A percentile compares a stretch with the other conserved stretches of the same genome.
Evolutionary conservation across 2,797 vertebrate genomes (phyloP).

Genomic region (Trichosurus vulpecula): DNA sequence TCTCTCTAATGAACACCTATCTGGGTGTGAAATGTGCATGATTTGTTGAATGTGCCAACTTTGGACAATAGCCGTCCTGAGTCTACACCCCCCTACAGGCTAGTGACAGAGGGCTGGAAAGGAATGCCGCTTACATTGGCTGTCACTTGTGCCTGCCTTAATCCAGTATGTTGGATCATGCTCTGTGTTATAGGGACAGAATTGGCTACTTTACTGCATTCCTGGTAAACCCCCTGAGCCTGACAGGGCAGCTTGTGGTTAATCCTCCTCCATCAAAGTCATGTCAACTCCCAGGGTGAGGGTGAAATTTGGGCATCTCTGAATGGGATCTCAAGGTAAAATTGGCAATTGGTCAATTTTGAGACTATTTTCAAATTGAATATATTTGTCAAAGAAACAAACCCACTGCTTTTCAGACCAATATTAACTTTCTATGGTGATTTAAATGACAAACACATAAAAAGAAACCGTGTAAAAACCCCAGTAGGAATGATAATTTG

Average conservation of each 20-base stretch:
- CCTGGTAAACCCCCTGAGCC: not conserved
- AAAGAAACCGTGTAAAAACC: not conserved
- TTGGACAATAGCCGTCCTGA: not conserved
- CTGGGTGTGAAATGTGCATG: constrained; percentile 8
- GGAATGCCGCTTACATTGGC: rapidly evolving
- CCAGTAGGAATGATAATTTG: not conserved
- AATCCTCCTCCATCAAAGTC: constrained; percentile 13
- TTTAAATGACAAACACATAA: not conserved
- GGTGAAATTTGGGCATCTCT: not conserved
- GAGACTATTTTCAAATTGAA: not conserved
- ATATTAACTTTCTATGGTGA: not conserved
- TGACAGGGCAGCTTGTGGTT: not conserved
- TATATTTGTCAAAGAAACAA: constrained; percentile 1
- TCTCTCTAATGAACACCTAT: constrained; percentile 52
- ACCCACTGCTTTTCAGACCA: not conserved
- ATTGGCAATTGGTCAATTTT: not conserved
- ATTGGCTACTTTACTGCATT: not conserved
- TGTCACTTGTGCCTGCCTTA: constrained; percentile 44
- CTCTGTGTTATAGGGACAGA: not conserved
- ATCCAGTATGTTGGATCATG: rapidly evolving
- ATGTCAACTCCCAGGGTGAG: not conserved
- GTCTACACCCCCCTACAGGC: not conserved
- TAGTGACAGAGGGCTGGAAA: rapidly evolving
- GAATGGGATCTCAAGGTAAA: not conserved
- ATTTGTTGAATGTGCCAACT: not conserved